These are phyloP conservation scores for Clarias batrachus DNA, from an alignment of 2,113 vertebrate genomes.

Conservation along the genomic window DNA sequence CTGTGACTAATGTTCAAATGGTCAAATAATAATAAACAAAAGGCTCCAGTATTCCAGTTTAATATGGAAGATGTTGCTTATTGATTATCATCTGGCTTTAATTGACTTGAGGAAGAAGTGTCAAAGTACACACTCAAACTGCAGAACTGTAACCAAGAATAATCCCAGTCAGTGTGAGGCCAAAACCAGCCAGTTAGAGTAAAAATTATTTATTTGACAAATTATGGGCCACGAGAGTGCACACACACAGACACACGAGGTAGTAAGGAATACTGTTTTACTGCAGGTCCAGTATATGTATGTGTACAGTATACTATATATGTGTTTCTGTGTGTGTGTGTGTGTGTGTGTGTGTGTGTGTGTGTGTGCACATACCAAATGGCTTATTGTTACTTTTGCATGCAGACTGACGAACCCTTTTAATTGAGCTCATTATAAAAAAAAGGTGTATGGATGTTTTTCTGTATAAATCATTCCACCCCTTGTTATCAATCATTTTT, in stretches of 20 bases:
- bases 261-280: conserved; percentile 52
- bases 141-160: conserved; percentile 38
- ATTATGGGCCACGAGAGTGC: conserved; percentile 56
- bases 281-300: conserved; percentile 56
- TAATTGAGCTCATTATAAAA: conserved; percentile 44
- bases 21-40: conserved; percentile 48
- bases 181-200: conserved; percentile 45
- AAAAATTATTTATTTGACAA: conserved; percentile 37
- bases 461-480: conserved; percentile 53
- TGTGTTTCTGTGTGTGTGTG: background rate
- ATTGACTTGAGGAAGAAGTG: background rate
- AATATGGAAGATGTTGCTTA: background rate
- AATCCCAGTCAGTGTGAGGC: conserved; percentile 41
- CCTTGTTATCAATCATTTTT: background rate
- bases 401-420: conserved; percentile 47
- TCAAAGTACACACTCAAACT: background rate
- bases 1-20: conserved; percentile 56
- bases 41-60: background rate
- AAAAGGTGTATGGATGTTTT: conserved; percentile 59
- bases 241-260: background rate
- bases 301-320: background rate
- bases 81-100: background rate
- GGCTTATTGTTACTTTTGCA: conserved; percentile 56
- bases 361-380: conserved; percentile 51
- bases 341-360: background rate